Evolutionary conservation across 2,888 invertebrate species (phyloP).

Genomic region (Actias luna): DNA sequence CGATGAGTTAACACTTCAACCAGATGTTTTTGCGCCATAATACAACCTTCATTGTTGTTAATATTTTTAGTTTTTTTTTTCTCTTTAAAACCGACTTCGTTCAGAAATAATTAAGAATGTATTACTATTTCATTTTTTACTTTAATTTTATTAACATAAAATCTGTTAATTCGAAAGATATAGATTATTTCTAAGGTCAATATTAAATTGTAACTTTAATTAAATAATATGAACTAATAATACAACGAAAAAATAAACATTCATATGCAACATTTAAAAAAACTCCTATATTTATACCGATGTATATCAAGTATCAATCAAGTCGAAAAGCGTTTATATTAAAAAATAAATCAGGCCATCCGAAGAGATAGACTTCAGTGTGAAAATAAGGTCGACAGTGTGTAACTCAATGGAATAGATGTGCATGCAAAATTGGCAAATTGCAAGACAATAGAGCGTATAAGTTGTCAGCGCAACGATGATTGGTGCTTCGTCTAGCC

Average conservation of each 20-base stretch:
- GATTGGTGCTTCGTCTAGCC: constrained; percentile 27
- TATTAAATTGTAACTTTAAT: background rate
- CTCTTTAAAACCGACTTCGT: background rate
- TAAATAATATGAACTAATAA: background rate
- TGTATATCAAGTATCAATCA: background rate
- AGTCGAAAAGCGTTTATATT: background rate
- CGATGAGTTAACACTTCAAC: constrained; percentile 36
- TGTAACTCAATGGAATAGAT: constrained; percentile 26
- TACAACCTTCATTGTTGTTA: constrained; percentile 3
- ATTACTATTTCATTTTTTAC: background rate
- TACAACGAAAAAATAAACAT: background rate
- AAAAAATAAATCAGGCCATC: constrained; percentile 7
- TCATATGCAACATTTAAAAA: no score
- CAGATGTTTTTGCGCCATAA: constrained; percentile 3
- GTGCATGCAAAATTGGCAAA: constrained; percentile 30
- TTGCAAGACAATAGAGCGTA: constrained; percentile 30
- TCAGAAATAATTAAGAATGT: background rate
- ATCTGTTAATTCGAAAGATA: background rate
- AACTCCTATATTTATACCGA: background rate
- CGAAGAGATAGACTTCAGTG: constrained; percentile 1
- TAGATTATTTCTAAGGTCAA: background rate
- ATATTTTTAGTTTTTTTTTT: constrained; percentile 1
- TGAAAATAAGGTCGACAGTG: constrained; percentile 20
- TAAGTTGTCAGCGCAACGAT: constrained; percentile 27
- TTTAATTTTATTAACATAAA: background rate